Evolutionary conservation across 2,888 invertebrate species (phyloP).

Genomic region (Monochamus alternatus): DNA sequence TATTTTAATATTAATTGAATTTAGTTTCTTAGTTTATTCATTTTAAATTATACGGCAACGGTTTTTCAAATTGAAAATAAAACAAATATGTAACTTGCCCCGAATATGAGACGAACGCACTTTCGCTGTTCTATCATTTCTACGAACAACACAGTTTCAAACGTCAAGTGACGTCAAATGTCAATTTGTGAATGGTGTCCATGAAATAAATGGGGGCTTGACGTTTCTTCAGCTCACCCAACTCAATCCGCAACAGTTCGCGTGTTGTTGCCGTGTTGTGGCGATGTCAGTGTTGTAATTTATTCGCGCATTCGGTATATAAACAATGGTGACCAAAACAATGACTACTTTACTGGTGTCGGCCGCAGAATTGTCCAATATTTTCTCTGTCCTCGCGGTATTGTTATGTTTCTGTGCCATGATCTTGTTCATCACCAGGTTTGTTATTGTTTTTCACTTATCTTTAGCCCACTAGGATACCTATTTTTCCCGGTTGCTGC

Average conservation of each 20-base stretch:
- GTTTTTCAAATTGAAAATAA: too few relatives aligned
- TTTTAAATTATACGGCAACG: too few relatives aligned
- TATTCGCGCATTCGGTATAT: slow-evolving; percentile 43
- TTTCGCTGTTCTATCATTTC: not conserved
- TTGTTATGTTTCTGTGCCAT: slow-evolving; percentile 83
- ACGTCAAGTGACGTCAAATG: slow-evolving; percentile 24
- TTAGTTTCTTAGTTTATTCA: too few relatives aligned
- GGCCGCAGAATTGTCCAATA: slow-evolving; percentile 83
- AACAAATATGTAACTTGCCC: too few relatives aligned
- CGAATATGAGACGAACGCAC: not conserved
- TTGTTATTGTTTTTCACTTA: slow-evolving; percentile 58
- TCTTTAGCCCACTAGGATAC: too few relatives aligned
- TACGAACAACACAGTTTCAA: not conserved
- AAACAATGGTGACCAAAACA: slow-evolving; percentile 62
- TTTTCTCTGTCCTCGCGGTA: slow-evolving; percentile 83
- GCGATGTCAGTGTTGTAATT: slow-evolving; percentile 40
- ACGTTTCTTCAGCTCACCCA: slow-evolving; percentile 9
- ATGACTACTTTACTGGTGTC: slow-evolving; percentile 78
- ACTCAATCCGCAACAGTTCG: slow-evolving; percentile 27
- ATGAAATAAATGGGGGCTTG: slow-evolving; percentile 37
- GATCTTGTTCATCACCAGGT: slow-evolving; percentile 85
- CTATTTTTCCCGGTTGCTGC: too few relatives aligned
- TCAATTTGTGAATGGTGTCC: slow-evolving; percentile 11
- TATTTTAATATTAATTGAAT: too few relatives aligned
- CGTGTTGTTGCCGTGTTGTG: slow-evolving; percentile 26